Evolutionary conservation across 2,113 vertebrate genomes (phyloP), one percentile per base, ranked within the genome.

Genomic region (Pionites leucogaster): DNA sequence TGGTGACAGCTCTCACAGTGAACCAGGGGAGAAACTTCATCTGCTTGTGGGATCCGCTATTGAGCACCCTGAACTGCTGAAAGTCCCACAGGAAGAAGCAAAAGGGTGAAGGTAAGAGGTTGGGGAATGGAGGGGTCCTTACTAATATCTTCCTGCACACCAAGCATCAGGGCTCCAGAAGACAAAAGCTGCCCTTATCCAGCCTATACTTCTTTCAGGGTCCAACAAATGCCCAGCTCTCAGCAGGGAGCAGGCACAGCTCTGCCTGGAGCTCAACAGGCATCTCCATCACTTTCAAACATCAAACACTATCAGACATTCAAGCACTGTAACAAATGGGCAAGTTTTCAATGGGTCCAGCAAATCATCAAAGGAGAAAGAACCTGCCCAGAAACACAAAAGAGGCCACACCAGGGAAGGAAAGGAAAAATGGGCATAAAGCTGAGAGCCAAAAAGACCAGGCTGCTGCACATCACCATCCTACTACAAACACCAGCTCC

Each of bases 311-410:
- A 29, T 0, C 3, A 41, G 28, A 46, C 3, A 2, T 4, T 28
- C 70, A 28, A 28, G 39, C 53, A 6, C 11, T 39, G 27, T 13
- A 37, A 46, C 53, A 82, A 6, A 28, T 1, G 29, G 28, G 14
- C 23, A 47, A 98, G 99, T 98, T 81, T 99, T 99, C 97, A 98
- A 98, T 94, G 98, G 98, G 94, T 98, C 98, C 86, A 97, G 96
- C 90, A 99, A 98, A 98, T 97, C 97, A 17, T 82, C 85, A 42
- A 97, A 97, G 96, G 98, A 98, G 95, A 98, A 97, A 88, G 98
- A 98, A 68, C 96, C 96, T 93, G 92, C 98, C 90, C 98, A 98
- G 64, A 98, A 98, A 98, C 97, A 98, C 96, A 98, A 83, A 97
- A 98, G 98, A 98, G 75, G 86, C 96, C 96, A 97, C 97, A 70